Conservation (phyloP, 1,140 invertebrate genomes). For the Tetramorium simillimum region DNA sequence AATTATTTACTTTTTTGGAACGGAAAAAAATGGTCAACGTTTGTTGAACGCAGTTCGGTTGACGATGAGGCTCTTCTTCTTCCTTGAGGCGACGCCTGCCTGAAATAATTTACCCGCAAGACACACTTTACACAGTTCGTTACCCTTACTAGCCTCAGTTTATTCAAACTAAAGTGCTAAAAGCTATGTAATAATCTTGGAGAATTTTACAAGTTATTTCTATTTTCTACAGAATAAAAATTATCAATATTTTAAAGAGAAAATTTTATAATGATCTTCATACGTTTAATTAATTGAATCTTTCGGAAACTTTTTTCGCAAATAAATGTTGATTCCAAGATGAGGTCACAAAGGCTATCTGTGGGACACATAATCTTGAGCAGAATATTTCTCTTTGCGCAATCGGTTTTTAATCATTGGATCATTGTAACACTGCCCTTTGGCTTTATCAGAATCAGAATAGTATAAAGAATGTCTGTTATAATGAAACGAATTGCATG, state of each 20-base stretch:
- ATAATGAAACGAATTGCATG: not conserved
- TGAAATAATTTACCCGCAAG: conserved; percentile 35
- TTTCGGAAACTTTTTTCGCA: not conserved
- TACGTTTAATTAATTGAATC: not conserved
- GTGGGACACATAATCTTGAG: conserved; percentile 10
- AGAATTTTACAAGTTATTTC: not conserved
- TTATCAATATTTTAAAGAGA: not conserved
- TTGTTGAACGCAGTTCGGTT: not conserved
- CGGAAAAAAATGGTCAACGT: not conserved
- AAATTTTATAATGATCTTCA: not conserved
- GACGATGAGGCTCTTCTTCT: not conserved
- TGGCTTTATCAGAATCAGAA: not conserved
- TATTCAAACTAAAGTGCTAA: not conserved
- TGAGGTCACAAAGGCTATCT: conserved; percentile 11
- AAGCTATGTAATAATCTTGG: not conserved
- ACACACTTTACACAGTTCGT: not conserved
- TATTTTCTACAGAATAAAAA: not conserved
- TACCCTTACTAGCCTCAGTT: not conserved
- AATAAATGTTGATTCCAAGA: not conserved
- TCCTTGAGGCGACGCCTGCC: not conserved
- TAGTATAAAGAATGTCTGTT: not conserved
- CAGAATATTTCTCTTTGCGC: not conserved
- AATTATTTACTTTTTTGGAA: not conserved
- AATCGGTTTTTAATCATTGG: not conserved
- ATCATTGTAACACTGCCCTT: not conserved